Evolutionary conservation across 1,140 invertebrate genomes (phyloP), one percentile per base, ranked within the genome.

Genomic region (Teleogryllus occipitalis): DNA sequence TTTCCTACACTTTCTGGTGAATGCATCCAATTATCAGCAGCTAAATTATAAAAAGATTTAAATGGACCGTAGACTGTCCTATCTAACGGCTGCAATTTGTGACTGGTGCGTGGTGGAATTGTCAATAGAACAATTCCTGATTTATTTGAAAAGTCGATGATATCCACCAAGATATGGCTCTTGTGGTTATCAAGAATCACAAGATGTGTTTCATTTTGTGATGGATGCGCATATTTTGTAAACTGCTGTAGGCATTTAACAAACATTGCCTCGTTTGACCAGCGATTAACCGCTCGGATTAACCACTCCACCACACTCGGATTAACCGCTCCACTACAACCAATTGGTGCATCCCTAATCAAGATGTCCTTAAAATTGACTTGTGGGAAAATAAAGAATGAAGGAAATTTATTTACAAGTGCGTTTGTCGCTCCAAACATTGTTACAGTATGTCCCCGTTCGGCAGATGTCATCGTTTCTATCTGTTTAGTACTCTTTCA

Each of bases 1-100:
- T 82, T 82, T 72, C 84, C 84, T 22, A 83, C 82, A 79, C 85
- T 81, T 46, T 21, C 73, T 48, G 75, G 48, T 14, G 73, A 77
- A 18, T 76, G 79, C 81, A 86, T 81, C 83, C 83, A 85, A 74
- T 78, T 79, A 73, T 82, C 77, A 39, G 80, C 75, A 18, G 82
- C 79, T n/a, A 88, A 80, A 88, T 90, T 90, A 82, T 85, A 85
- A 84, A 80, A 80, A 0, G 21, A 79, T 79, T 87, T 87, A 14
- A 87, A 85, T 49, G 85, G 83, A 6, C 82, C 83, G 82, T 81
- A 85, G 22, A 86, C 83, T 39, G 76, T 77, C n/a, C n/a, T 21
- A n/a, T 77, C 76, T 47, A 78, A 78, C 18, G 78, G 78, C 65
- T 78, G 78, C 54, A 78, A 27, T 72, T 78, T 78, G n/a, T 78